These are phyloP conservation scores for Busseola fusca DNA, from an alignment of 2,888 invertebrate species.

Conservation along the genomic window DNA sequence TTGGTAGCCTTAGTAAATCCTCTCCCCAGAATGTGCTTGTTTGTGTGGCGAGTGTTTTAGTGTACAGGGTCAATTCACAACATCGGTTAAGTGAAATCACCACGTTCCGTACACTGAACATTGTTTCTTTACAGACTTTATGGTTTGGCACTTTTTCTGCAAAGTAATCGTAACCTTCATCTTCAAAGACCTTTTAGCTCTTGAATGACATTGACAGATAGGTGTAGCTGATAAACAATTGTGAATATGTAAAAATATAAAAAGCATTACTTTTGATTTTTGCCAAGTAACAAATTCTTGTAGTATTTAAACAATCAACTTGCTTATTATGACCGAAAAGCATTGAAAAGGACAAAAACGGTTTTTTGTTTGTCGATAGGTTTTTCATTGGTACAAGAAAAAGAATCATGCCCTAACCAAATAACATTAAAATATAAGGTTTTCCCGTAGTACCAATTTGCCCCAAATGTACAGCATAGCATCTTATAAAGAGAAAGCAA, in stretches of 20 bases:
- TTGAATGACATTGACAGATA: no score
- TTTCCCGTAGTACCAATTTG: conserved; percentile 1
- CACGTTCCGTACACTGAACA: background rate
- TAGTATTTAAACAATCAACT: background rate
- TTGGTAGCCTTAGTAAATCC: background rate
- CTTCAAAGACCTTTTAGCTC: background rate
- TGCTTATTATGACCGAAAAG: background rate
- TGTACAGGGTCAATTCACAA: background rate
- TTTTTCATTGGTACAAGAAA: background rate
- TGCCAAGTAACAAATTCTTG: background rate
- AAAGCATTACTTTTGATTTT: background rate
- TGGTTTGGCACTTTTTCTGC: background rate
- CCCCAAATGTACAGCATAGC: conserved; percentile 14
- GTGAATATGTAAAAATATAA: background rate
- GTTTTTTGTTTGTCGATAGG: background rate
- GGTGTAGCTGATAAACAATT: background rate
- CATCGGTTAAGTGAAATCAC: background rate
- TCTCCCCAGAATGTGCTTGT: background rate
- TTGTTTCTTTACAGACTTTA: background rate
- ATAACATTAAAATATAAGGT: background rate
- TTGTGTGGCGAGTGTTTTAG: background rate
- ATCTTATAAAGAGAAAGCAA: conserved; percentile 9
- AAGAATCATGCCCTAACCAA: background rate
- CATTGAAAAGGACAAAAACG: background rate
- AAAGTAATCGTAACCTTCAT: background rate